Evolutionary conservation across 2,888 invertebrate species (phyloP).

Genomic region (Dasysyrphus tricinctus): DNA sequence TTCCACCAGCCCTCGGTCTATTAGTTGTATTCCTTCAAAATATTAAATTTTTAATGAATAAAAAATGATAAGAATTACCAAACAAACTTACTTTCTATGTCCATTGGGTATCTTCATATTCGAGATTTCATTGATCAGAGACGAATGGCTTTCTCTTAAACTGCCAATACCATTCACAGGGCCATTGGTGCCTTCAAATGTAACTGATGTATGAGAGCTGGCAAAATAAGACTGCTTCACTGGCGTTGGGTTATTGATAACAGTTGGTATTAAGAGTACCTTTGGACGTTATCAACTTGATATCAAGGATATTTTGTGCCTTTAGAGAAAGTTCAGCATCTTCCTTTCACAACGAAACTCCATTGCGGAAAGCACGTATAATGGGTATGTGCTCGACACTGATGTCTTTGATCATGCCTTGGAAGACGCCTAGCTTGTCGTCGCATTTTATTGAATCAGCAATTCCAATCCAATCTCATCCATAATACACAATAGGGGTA

Average conservation of each 20-base stretch:
- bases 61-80: no score
- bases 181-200: slow-evolving; percentile 6
- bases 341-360: slow-evolving; percentile 85
- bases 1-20: no score
- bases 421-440: slow-evolving; percentile 90
- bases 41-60: no score
- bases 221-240: slow-evolving; percentile 82
- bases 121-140: slow-evolving; percentile 80
- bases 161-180: slow-evolving; percentile 44
- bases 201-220: slow-evolving; percentile 74
- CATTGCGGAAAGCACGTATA: slow-evolving; percentile 92
- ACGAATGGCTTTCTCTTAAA: slow-evolving; percentile 76
- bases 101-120: slow-evolving; percentile 81
- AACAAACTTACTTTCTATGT: slow-evolving; percentile 74
- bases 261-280: slow-evolving; percentile 80
- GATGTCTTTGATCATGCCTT: slow-evolving; percentile 89
- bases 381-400: slow-evolving; percentile 90
- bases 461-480: slow-evolving; percentile 86
- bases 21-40: neutral
- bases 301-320: slow-evolving; percentile 87
- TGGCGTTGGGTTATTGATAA: slow-evolving; percentile 83
- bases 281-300: slow-evolving; percentile 89
- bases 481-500: slow-evolving; percentile 74
- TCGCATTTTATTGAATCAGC: slow-evolving; percentile 93
- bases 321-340: slow-evolving; percentile 83